These are phyloP conservation scores for Tretioscincus oriximinensis DNA, from an alignment of 2,113 vertebrate genomes.

Conservation along the genomic window DNA sequence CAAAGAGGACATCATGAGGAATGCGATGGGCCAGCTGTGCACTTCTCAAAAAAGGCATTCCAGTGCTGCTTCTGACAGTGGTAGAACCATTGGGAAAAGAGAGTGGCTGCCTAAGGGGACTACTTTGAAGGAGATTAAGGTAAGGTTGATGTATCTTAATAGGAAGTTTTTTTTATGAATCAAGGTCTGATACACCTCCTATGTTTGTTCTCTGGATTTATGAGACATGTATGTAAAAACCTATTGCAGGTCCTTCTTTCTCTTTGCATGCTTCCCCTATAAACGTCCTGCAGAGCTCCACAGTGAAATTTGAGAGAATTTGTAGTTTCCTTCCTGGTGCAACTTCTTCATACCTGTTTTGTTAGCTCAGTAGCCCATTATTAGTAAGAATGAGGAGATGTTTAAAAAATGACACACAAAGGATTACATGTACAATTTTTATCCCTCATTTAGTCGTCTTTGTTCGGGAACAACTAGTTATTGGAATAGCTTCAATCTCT, in stretches of 20 bases:
- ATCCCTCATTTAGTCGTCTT: not conserved
- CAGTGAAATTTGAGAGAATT: not conserved
- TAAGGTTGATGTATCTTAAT: no score
- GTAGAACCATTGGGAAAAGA: no score
- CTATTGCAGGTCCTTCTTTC: slow-evolving; percentile 10
- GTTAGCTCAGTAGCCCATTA: not conserved
- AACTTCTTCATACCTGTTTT: not conserved
- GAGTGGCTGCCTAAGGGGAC: no score
- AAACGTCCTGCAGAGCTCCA: rapidly evolving
- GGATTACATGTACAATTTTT: not conserved
- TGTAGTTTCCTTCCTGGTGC: not conserved
- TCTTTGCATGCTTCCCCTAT: not conserved
- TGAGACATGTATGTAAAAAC: not conserved
- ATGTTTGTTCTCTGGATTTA: not conserved
- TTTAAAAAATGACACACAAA: not conserved
- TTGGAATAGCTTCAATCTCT: not conserved
- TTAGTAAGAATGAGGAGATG: not conserved
- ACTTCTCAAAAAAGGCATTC: no score
- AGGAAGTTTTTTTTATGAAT: no score
- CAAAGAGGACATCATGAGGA: no score
- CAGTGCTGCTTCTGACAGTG: no score
- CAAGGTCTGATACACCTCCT: no score
- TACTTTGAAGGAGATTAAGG: no score
- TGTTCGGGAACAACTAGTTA: not conserved
- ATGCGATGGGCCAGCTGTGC: no score